phyloP scores from a whole-genome alignment of 2,888 invertebrate species.

The Acanthococcus lagerstroemiae region DNA sequence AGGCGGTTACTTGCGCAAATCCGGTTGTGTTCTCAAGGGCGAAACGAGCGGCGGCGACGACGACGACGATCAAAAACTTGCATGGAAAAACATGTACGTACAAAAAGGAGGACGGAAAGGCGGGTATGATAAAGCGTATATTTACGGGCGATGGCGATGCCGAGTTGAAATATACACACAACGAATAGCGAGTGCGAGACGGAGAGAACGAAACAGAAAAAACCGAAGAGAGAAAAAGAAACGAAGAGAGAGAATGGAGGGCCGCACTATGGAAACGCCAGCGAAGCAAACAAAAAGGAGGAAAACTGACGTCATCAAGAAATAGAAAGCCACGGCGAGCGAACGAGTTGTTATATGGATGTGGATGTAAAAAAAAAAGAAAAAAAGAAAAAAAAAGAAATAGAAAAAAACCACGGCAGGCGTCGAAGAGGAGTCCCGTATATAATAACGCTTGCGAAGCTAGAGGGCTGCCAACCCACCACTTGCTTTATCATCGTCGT shows the following conservation, averaged over 20 bases:
- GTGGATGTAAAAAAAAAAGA: neutral
- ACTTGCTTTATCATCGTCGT: constrained; percentile 1
- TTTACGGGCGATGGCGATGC: no score
- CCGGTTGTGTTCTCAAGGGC: constrained; percentile 5
- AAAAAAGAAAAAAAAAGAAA: neutral
- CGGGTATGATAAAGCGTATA: neutral
- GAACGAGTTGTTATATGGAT: neutral
- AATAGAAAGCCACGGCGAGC: neutral
- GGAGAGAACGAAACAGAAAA: neutral
- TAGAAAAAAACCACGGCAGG: neutral
- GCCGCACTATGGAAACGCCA: neutral
- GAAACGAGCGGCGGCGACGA: neutral
- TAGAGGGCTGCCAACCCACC: constrained; percentile 24
- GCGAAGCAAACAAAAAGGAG: constrained; percentile 1
- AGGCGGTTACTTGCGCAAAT: constrained; percentile 2
- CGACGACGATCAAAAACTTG: neutral
- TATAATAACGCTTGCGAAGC: constrained; percentile 3
- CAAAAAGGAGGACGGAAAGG: no score
- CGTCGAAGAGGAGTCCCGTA: constrained; percentile 3
- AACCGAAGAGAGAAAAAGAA: neutral
- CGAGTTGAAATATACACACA: neutral
- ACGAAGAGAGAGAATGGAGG: no score
- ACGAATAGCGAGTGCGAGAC: neutral
- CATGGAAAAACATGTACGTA: neutral
- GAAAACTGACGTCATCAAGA: constrained; percentile 9